These are phyloP conservation scores for Heterodera schachtii DNA, from an alignment of 1,140 invertebrate species.

Conservation along the genomic window DNA sequence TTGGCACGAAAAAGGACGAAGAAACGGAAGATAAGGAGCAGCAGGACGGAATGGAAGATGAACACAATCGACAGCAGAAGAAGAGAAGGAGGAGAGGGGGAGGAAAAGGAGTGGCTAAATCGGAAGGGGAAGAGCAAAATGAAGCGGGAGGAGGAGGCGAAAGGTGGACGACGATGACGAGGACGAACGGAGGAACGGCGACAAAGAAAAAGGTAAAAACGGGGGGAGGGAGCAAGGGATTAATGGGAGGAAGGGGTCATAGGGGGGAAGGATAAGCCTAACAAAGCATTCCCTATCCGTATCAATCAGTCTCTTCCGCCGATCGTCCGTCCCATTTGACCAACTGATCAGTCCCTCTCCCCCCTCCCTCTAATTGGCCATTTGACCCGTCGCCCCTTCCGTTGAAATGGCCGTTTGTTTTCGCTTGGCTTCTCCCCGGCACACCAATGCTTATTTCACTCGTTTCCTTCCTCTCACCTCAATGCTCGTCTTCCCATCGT, in stretches of 20 bases:
- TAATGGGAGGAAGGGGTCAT: not conserved
- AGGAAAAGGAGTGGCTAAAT: not conserved
- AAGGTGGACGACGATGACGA: too few species aligned
- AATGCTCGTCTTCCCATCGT: not conserved
- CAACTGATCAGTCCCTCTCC: not conserved
- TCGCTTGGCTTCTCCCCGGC: not conserved
- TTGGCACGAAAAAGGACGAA: conserved; percentile 6
- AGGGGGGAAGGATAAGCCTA: too few species aligned
- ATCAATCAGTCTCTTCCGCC: too few species aligned
- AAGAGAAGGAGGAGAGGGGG: not conserved
- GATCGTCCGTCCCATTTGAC: not conserved
- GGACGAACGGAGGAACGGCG: not conserved
- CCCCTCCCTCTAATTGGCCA: not conserved
- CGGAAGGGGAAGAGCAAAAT: not conserved
- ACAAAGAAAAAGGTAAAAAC: not conserved
- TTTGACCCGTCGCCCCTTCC: not conserved
- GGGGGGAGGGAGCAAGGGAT: too few species aligned
- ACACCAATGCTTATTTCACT: not conserved
- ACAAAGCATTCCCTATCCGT: too few species aligned
- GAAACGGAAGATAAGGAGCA: not conserved
- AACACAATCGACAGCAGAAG: not conserved
- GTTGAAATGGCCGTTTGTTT: not conserved
- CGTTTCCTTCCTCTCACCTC: not conserved
- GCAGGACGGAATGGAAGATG: not conserved
- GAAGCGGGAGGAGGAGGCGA: not conserved